These are phyloP conservation scores for Apodemia mormo DNA, from an alignment of 2,888 invertebrate genomes.

Conservation along the genomic window DNA sequence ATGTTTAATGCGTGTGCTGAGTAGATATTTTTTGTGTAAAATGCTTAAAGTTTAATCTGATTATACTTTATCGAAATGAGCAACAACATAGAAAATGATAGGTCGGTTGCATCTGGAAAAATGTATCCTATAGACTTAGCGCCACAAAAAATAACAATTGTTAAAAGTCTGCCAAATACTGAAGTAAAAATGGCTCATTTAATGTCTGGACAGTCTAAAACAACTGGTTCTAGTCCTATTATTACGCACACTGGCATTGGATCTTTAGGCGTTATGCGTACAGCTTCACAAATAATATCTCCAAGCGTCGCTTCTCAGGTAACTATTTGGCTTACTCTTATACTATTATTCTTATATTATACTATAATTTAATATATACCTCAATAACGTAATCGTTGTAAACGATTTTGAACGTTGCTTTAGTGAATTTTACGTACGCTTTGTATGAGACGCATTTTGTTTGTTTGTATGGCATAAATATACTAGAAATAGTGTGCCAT, in stretches of 20 bases:
- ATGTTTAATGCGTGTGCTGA: slow-evolving; percentile 11
- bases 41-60: slow-evolving; percentile 17
- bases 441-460: background rate
- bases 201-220: slow-evolving; percentile 65
- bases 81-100: slow-evolving; percentile 78
- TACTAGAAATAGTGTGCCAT: background rate
- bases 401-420: background rate
- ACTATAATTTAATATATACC: background rate
- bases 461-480: background rate
- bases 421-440: background rate
- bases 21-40: slow-evolving; percentile 19
- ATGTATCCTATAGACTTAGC: slow-evolving; percentile 81
- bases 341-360: background rate
- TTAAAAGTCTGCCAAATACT: slow-evolving; percentile 68
- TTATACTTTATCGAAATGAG: slow-evolving; percentile 56
- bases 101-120: slow-evolving; percentile 79
- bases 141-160: slow-evolving; percentile 77
- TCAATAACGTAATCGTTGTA: background rate
- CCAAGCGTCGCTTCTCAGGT: slow-evolving; percentile 73
- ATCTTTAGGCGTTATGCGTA: slow-evolving; percentile 69
- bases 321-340: slow-evolving; percentile 29
- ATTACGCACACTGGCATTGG: slow-evolving; percentile 58
- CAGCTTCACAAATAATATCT: slow-evolving; percentile 71
- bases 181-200: slow-evolving; percentile 77
- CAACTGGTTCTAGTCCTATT: slow-evolving; percentile 61